A percentile compares a stretch with the other conserved stretches of the same genome.
Evolutionary conservation across 2,888 invertebrate species (phyloP).

Genomic region (Aelia acuminata): DNA sequence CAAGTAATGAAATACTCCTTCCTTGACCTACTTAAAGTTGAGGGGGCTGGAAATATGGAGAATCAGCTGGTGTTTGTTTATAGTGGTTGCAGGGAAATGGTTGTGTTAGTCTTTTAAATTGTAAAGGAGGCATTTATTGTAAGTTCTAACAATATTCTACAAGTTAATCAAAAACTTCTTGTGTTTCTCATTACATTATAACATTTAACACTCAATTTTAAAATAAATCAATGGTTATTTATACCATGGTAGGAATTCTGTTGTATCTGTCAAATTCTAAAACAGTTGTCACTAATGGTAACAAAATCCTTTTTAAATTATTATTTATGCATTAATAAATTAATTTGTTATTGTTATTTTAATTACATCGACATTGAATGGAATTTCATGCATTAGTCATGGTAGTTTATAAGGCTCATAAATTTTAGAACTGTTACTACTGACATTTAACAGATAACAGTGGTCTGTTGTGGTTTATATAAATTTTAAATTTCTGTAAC

Average conservation of each 20-base stretch:
- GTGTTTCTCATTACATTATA: background rate
- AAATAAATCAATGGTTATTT: background rate
- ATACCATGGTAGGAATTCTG: background rate
- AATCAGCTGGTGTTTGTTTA: slow-evolving; percentile 44
- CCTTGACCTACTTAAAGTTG: slow-evolving; percentile 22
- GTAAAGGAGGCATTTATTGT: slow-evolving; percentile 44
- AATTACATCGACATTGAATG: background rate
- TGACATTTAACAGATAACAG: too few relatives aligned
- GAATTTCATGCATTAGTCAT: background rate
- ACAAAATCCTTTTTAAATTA: background rate
- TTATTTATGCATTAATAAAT: background rate
- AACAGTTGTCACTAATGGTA: background rate
- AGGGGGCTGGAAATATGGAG: slow-evolving; percentile 45
- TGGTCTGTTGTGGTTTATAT: background rate
- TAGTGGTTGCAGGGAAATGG: background rate
- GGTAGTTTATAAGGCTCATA: too few relatives aligned
- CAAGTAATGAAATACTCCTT: background rate
- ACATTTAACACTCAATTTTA: background rate
- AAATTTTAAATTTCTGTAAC: background rate
- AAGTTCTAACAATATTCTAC: background rate
- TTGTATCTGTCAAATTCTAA: background rate
- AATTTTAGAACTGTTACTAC: too few relatives aligned
- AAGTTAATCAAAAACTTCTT: background rate
- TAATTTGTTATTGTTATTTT: background rate
- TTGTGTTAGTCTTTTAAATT: slow-evolving; percentile 20